phyloP scores from a whole-genome alignment of 2,113 vertebrate genomes.

The Notechis scutatus region DNA sequence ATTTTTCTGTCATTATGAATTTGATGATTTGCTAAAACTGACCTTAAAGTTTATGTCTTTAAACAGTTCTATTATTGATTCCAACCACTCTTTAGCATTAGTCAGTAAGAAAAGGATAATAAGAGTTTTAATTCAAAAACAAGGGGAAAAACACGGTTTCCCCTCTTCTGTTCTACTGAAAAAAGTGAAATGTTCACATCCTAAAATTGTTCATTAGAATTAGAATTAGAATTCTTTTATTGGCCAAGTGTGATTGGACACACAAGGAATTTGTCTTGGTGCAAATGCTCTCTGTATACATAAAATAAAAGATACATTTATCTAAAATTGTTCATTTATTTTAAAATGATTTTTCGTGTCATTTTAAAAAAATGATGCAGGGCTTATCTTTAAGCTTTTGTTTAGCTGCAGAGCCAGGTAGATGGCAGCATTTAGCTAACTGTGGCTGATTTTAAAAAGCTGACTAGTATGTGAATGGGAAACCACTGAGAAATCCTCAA shows the following conservation, averaged over 20 bases:
- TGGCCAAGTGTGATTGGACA: too few species aligned
- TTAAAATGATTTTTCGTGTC: neutral
- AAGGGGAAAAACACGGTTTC: fast-evolving
- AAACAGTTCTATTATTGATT: neutral
- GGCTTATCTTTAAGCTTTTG: neutral
- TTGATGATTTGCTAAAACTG: neutral
- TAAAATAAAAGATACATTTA: too few species aligned
- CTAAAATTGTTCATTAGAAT: neutral
- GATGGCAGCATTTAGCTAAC: neutral
- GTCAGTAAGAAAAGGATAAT: neutral
- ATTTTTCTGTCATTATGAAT: neutral
- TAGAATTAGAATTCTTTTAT: too few species aligned
- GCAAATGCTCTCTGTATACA: too few species aligned
- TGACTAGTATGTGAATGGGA: neutral
- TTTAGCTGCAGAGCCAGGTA: neutral
- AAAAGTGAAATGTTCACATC: neutral
- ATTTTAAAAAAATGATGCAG: neutral
- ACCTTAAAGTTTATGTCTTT: neutral
- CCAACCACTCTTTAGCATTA: neutral
- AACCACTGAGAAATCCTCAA: neutral
- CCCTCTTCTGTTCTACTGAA: neutral
- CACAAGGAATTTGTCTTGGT: too few species aligned
- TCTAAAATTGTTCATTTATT: neutral
- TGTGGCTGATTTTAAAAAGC: neutral
- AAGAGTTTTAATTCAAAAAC: neutral